These are phyloP conservation scores for Rhodinocichla rosea DNA, from an alignment of 2,113 vertebrate species.

Conservation along the genomic window DNA sequence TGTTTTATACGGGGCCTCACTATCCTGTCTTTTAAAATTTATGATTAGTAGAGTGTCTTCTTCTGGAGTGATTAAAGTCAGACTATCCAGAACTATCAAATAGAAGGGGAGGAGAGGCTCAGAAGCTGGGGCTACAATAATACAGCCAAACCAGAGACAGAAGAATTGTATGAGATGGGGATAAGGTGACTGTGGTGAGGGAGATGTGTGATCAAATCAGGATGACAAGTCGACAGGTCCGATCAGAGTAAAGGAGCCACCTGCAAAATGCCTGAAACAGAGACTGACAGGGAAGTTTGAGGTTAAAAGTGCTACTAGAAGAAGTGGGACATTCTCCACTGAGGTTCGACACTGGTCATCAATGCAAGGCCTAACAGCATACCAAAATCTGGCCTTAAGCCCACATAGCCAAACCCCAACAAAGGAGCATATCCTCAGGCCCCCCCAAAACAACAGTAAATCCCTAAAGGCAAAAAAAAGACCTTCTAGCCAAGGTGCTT, in stretches of 20 bases:
- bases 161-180: neutral
- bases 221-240: neutral
- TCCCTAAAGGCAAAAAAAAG: neutral
- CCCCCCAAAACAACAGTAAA: neutral
- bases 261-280: neutral
- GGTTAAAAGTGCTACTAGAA: neutral
- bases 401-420: fast-evolving
- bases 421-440: fast-evolving
- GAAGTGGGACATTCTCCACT: neutral
- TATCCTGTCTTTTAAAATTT: neutral
- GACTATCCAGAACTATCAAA: neutral
- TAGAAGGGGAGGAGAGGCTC: neutral
- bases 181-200: neutral
- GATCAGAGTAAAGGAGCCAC: neutral
- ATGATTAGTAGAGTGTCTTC: neutral
- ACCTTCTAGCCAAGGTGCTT: neutral
- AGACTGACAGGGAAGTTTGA: fast-evolving
- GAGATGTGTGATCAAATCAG: neutral
- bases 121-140: neutral
- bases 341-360: neutral
- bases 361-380: neutral
- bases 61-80: neutral
- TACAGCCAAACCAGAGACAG: neutral
- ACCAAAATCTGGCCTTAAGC: neutral
- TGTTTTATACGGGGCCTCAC: neutral